Conservation (phyloP, 2,888 invertebrate species). For the Harpagoxenus sublaevis region DNA sequence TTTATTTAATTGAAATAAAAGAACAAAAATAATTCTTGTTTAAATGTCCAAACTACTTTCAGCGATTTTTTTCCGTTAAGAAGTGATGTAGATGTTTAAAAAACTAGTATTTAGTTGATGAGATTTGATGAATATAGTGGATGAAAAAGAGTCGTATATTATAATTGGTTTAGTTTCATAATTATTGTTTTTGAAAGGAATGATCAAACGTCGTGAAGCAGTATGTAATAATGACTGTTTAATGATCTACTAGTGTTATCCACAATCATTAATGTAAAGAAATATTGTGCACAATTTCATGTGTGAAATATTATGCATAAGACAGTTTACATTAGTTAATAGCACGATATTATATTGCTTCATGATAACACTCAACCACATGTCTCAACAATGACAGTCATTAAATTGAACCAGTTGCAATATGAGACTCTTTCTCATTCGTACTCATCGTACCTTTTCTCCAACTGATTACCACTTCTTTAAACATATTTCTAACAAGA, state of each 20-base stretch:
- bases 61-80: neutral
- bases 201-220: neutral
- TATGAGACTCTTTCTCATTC: neutral
- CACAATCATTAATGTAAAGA: no score
- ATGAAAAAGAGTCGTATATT: neutral
- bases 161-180: neutral
- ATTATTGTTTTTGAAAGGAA: neutral
- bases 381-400: neutral
- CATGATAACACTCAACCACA: neutral
- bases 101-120: neutral
- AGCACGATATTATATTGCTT: neutral
- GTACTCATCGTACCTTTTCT: neutral
- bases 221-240: neutral
- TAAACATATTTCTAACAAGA: neutral
- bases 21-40: neutral
- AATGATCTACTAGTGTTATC: neutral
- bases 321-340: neutral
- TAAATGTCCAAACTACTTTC: neutral
- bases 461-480: neutral
- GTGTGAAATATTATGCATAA: neutral
- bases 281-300: no score
- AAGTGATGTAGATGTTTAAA: neutral
- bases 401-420: neutral
- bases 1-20: slow-evolving; percentile 5
- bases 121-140: neutral